Conservation (phyloP, 1,140 invertebrate species). For the Araneus ventricosus region DNA sequence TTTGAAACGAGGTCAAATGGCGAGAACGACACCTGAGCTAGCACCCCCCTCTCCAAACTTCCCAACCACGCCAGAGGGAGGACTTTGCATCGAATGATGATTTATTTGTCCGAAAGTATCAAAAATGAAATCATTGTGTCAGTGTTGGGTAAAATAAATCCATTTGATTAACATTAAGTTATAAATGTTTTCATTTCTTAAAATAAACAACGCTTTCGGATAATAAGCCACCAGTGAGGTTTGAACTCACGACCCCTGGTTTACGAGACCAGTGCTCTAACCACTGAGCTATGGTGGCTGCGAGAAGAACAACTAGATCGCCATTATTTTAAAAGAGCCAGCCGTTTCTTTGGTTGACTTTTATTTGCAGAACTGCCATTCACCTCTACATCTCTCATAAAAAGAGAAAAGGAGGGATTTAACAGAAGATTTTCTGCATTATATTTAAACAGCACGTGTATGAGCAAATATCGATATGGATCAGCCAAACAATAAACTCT, state of each 20-base stretch:
- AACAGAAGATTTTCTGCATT: not conserved
- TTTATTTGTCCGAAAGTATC: too few species aligned
- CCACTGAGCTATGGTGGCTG: conserved; percentile 94
- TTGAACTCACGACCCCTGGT: conserved; percentile 95
- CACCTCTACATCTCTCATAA: not conserved
- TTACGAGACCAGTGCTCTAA: conserved; percentile 96
- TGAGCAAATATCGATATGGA: not conserved
- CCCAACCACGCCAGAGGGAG: too few species aligned
- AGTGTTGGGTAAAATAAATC: too few species aligned
- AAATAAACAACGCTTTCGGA: not conserved
- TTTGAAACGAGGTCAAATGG: too few species aligned
- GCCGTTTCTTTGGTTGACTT: not conserved
- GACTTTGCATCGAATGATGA: too few species aligned
- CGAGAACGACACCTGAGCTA: too few species aligned
- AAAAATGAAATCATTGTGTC: too few species aligned
- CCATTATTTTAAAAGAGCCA: not conserved
- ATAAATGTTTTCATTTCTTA: not conserved
- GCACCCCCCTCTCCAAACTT: too few species aligned
- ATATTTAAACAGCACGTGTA: not conserved
- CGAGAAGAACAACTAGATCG: too few species aligned
- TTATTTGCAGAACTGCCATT: not conserved
- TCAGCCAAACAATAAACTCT: not conserved
- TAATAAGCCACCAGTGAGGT: conserved; percentile 85
- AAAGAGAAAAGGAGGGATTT: not conserved
- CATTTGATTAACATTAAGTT: too few species aligned